Percentiles rank a stretch among this genome's conserved stretches.
Evolutionary conservation across 2,888 invertebrate species (phyloP).

Genomic region (Lasius fuliginosus): DNA sequence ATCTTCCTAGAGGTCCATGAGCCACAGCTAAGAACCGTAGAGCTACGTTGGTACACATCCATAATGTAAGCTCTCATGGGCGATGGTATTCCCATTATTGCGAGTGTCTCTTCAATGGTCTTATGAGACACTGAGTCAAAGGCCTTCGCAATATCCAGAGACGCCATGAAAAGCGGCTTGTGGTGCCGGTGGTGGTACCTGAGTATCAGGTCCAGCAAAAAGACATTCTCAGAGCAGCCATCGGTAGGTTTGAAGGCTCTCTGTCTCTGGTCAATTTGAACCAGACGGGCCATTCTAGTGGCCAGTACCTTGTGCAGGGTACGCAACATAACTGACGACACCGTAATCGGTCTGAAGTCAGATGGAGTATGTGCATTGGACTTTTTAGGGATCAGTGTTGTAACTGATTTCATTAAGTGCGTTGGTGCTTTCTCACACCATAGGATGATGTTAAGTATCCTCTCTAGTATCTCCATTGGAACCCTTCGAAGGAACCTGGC

Average conservation of each 20-base stretch:
- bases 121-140: not conserved
- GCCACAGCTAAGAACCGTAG: slow-evolving; percentile 3
- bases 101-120: not conserved
- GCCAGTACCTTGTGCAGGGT: not conserved
- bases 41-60: slow-evolving; percentile 23
- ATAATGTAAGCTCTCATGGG: slow-evolving; percentile 50
- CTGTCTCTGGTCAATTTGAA: not conserved
- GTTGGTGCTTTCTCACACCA: not conserved
- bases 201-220: not conserved
- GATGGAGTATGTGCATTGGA: not conserved
- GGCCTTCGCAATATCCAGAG: not conserved
- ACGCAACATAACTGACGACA: not conserved
- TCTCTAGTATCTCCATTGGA: not conserved
- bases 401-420: not conserved
- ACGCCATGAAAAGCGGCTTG: not conserved
- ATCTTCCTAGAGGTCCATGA: not conserved
- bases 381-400: not conserved
- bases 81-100: slow-evolving; percentile 30
- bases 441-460: not conserved
- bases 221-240: not conserved
- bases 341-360: not conserved
- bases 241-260: not conserved
- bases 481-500: not conserved
- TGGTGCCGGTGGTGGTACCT: not conserved
- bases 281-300: no score